phyloP scores from a whole-genome alignment of 2,888 invertebrate genomes.

The Arge pagana region DNA sequence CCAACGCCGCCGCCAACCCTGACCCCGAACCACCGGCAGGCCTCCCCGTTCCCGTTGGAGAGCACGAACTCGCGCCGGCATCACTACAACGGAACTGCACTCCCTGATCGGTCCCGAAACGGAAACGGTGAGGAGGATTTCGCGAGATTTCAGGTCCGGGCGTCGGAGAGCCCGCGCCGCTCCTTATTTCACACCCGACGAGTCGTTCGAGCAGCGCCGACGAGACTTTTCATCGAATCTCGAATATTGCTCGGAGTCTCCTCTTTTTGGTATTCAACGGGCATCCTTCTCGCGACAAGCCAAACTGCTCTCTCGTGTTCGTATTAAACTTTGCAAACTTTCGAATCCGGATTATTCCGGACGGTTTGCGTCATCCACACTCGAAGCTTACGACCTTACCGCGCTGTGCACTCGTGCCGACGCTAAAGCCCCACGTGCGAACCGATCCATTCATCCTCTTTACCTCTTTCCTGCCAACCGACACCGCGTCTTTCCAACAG shows the following conservation, averaged over 20 bases:
- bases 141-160: background rate
- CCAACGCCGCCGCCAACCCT: slow-evolving; percentile 64
- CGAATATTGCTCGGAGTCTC: too few relatives aligned
- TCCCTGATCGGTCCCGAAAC: slow-evolving; percentile 48
- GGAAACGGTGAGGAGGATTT: slow-evolving; percentile 45
- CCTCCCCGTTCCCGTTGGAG: slow-evolving; percentile 73
- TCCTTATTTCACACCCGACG: background rate
- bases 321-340: slow-evolving; percentile 16
- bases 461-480: too few relatives aligned
- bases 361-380: too few relatives aligned
- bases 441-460: too few relatives aligned
- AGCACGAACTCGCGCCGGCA: slow-evolving; percentile 67
- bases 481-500: too few relatives aligned
- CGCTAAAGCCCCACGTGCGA: too few relatives aligned
- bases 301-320: slow-evolving; percentile 7
- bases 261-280: background rate
- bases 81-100: slow-evolving; percentile 56
- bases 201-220: background rate
- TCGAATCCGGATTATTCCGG: slow-evolving; percentile 21
- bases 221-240: too few relatives aligned
- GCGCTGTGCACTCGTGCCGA: too few relatives aligned
- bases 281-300: background rate
- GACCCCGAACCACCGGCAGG: slow-evolving; percentile 68
- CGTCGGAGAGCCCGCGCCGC: background rate
- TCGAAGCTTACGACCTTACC: too few relatives aligned